Percentiles rank a stretch among this genome's conserved stretches.
Evolutionary conservation across 2,888 invertebrate species (phyloP).

Genomic region (Ormyrus labotus): DNA sequence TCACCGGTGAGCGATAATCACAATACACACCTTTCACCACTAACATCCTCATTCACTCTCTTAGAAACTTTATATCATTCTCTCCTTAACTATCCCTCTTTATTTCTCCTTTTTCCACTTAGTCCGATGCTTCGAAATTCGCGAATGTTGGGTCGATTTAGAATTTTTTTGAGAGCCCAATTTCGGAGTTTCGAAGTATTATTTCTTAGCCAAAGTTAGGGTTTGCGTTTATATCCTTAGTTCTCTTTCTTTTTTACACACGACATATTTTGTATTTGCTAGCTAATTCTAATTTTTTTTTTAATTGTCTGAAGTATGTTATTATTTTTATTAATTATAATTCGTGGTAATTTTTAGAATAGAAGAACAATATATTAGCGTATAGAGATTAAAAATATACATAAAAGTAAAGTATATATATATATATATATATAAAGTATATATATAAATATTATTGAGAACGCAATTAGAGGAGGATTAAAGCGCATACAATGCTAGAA

Average conservation of each 20-base stretch:
- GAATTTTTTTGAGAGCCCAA: background rate
- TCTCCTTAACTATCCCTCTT: background rate
- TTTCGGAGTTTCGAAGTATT: constrained; percentile 51
- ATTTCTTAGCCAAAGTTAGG: constrained; percentile 72
- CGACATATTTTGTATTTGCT: constrained; percentile 64
- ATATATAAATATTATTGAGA: constrained; percentile 72
- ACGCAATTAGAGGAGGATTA: constrained; percentile 71
- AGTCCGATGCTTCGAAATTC: constrained; percentile 20
- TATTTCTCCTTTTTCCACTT: constrained; percentile 10
- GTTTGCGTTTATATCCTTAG: constrained; percentile 66
- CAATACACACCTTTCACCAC: constrained; percentile 41
- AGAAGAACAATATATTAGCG: constrained; percentile 73
- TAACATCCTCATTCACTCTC: constrained; percentile 22
- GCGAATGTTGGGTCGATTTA: background rate
- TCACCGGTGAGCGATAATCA: constrained; percentile 61
- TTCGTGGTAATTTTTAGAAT: constrained; percentile 73
- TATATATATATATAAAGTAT: constrained; percentile 59
- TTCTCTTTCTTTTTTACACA: constrained; percentile 22
- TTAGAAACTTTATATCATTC: background rate
- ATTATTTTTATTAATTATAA: constrained; percentile 67
- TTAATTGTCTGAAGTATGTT: constrained; percentile 66
- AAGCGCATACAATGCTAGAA: constrained; percentile 68
- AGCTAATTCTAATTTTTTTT: constrained; percentile 50
- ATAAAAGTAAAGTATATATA: constrained; percentile 67
- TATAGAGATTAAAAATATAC: constrained; percentile 71